Percentiles rank a stretch among this genome's conserved stretches.
Conservation (phyloP, 2,888 invertebrate species). For the Onthophagus sagittarius region DNA sequence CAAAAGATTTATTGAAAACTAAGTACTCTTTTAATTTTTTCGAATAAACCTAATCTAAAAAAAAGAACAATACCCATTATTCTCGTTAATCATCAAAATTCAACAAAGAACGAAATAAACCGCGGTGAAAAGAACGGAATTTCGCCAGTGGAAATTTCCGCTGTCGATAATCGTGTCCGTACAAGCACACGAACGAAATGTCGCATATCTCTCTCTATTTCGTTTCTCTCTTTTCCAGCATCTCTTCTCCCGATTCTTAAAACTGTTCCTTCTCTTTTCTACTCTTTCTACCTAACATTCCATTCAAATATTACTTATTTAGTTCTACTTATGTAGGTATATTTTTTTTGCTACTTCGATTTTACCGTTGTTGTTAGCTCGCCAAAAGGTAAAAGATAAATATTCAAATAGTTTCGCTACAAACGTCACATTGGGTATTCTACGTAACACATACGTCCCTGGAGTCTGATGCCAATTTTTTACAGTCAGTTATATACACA, state of each 20-base stretch:
- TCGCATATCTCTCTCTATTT: background rate
- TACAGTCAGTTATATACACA: background rate
- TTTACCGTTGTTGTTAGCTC: background rate
- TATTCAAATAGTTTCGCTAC: background rate
- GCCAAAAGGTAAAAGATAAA: background rate
- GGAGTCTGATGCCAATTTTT: background rate
- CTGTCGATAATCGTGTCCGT: background rate
- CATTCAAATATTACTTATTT: too few species aligned
- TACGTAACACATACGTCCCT: background rate
- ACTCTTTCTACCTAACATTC: too few species aligned
- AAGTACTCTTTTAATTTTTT: too few species aligned
- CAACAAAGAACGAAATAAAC: background rate
- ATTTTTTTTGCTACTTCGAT: background rate
- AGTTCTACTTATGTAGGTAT: too few species aligned
- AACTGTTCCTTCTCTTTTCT: background rate
- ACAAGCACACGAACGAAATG: background rate
- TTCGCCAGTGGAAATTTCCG: background rate
- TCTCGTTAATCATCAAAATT: background rate
- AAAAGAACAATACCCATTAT: background rate
- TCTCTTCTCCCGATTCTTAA: background rate
- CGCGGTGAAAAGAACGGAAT: background rate
- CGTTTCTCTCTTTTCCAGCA: background rate
- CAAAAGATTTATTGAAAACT: too few species aligned
- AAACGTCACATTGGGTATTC: background rate
- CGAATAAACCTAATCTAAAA: background rate